Evolutionary conservation across 2,797 vertebrate species (phyloP).

Genomic region (Enteromius trimaculatus): DNA sequence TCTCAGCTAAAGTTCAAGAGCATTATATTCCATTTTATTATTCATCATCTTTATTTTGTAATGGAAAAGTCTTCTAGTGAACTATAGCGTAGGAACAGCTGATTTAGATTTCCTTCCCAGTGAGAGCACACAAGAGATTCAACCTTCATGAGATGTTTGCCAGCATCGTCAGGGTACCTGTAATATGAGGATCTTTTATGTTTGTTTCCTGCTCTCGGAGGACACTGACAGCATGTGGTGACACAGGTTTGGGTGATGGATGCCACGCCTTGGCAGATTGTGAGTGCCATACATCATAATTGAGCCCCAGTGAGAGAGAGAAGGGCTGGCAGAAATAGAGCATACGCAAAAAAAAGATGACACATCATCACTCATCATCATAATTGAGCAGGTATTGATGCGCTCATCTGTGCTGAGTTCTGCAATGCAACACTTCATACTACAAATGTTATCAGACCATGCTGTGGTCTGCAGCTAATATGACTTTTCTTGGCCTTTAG

Average conservation of each 20-base stretch:
- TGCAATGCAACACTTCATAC: slow-evolving; percentile 32
- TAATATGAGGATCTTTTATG: slow-evolving; percentile 36
- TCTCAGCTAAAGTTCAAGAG: neutral
- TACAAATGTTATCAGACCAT: slow-evolving; percentile 6
- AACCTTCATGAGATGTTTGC: slow-evolving; percentile 32
- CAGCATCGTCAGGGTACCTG: slow-evolving; percentile 14
- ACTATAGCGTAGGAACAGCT: neutral
- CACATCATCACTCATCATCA: slow-evolving; percentile 46
- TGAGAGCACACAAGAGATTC: neutral
- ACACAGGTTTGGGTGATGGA: slow-evolving; percentile 54
- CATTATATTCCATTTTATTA: neutral
- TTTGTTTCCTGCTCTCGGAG: slow-evolving; percentile 32
- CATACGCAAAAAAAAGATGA: slow-evolving; percentile 41
- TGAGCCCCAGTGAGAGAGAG: slow-evolving; percentile 32
- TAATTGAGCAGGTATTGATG: slow-evolving; percentile 45
- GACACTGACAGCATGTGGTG: slow-evolving; percentile 47
- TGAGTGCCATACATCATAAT: slow-evolving; percentile 55
- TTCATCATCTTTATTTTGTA: neutral
- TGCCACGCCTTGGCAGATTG: slow-evolving; percentile 44
- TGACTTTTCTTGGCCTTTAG: slow-evolving; percentile 5
- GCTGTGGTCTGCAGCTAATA: neutral
- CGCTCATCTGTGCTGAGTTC: slow-evolving; percentile 28
- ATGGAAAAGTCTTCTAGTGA: neutral
- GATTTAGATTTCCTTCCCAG: neutral
- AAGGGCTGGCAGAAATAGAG: slow-evolving; percentile 45